Base-by-base conservation (phyloP, 1,140 invertebrate species). In the Rhopalosiphum maidis region DNA sequence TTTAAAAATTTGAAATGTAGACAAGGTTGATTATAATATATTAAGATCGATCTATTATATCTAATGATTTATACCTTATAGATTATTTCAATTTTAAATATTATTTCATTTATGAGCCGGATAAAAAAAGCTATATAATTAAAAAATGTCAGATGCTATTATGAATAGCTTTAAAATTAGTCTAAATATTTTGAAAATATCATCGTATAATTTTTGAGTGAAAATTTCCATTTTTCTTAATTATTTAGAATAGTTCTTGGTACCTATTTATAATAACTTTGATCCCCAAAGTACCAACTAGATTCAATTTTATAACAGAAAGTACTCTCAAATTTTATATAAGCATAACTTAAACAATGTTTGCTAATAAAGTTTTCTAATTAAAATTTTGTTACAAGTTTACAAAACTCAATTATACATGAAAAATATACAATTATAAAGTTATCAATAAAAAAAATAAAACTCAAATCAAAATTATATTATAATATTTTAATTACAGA, bases 401-500 rank as follows among this genome's bases (percentile, higher is more conserved):
- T 77, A 77, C n/a, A 77, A 77, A n/a, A 77, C n/a, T n/a, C n/a
- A 68, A 68, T 68, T n/a, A n/a, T 68, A 68, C n/a, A n/a, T 68
- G n/a, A 77, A 68, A 68, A n/a, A n/a, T 77, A n/a, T 77, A 77
- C 15, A 77, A 77, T 35, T 77, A 35, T 77, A 77, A n/a, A 68
- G 30, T 77, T 6, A 77, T n/a, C 11, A 77, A n/a, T 77, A 35
- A n/a, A n/a, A 77, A 51, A 51, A 51, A 15, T 18, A 51, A 15
- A 51, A 51, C 48, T 51, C 2, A 51, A 77, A 77, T n/a, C 5
- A 77, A 77, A 15, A n/a, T 77, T n/a, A 15, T 77, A 77, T n/a
- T 77, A 4, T n/a, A 4, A 77, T 18, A 77, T 77, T 77, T 77
- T 77, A 77, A 22, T 77, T n/a, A 35, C 30, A n/a, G 60, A 21